Percentiles rank a stretch among this genome's conserved stretches.
These are phyloP conservation scores for Perca schrenkii DNA, from an alignment of 2,113 vertebrate genomes.

Conservation along the genomic window DNA sequence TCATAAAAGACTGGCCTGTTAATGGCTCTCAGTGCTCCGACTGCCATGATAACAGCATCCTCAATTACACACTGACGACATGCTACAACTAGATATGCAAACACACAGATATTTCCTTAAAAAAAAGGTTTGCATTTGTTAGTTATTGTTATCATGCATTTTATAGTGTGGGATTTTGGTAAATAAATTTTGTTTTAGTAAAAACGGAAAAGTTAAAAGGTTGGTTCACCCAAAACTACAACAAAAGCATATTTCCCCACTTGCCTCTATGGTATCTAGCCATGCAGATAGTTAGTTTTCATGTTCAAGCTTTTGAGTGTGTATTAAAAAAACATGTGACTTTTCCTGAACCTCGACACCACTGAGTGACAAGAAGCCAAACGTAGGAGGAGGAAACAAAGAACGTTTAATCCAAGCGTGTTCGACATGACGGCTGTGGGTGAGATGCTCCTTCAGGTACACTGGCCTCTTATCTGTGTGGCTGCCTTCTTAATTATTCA, in stretches of 20 bases:
- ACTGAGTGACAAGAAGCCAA: slow-evolving; percentile 46
- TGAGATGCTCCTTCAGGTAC: slow-evolving; percentile 66
- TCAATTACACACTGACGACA: slow-evolving; percentile 76
- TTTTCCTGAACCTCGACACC: slow-evolving; percentile 14
- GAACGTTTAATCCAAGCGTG: slow-evolving; percentile 58
- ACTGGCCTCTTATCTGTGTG: slow-evolving; percentile 68
- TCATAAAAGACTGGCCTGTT: slow-evolving; percentile 80
- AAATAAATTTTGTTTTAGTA: slow-evolving; percentile 29
- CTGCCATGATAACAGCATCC: slow-evolving; percentile 76
- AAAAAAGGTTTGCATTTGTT: slow-evolving; percentile 45
- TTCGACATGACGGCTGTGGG: slow-evolving; percentile 68
- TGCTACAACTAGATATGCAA: slow-evolving; percentile 75
- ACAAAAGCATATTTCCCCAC: not conserved
- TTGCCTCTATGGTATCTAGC: not conserved
- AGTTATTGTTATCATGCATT: slow-evolving; percentile 44
- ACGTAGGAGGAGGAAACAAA: slow-evolving; percentile 49
- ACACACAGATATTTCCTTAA: slow-evolving; percentile 64
- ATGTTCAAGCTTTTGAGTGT: not conserved
- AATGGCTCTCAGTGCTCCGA: slow-evolving; percentile 80
- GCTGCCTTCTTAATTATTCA: slow-evolving; percentile 82
- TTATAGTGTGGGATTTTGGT: slow-evolving; percentile 48
- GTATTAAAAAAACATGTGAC: not conserved
- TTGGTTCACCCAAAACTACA: not conserved
- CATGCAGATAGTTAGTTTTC: not conserved
- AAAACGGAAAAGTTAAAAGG: slow-evolving; percentile 7